Base-by-base conservation (phyloP, 1,140 invertebrate genomes). In the Brachionus asplanchnoidis region DNA sequence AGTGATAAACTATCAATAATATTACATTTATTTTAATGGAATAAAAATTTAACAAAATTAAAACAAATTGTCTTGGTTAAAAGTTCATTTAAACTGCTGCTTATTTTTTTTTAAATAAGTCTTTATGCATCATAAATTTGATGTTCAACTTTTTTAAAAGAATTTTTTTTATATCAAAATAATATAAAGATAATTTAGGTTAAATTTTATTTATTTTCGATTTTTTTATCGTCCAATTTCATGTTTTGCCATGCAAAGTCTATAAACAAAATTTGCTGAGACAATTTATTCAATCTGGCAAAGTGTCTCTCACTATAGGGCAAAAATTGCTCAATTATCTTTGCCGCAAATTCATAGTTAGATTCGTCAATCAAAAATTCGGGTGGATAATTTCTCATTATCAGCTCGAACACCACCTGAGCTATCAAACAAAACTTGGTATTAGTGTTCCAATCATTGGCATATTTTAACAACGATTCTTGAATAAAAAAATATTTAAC, bases 391-490 rank as follows among this genome's bases (percentile, higher is more conserved):
- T 85, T 85, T 65, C 86, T 87, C n/a, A 96, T 88, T 68, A 97
- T 88, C 20, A 93, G 90, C 85, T 94, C 93, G 79, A 97, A 90
- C 4, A 97, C 92, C 42, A 92, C 91, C 91, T 97, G 95, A 65
- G 95, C 95, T 66, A 93, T 91, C 87, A 94, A 93, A 86, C 93
- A 94, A 88, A 94, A 93, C 86, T 93, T 93, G 86, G 94, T 94
- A 88, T 97, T 97, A 3, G 94, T 95, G 88, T 97, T 96, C 96
- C 96, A 98, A 78, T 92, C 91, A 7, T 92, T 89, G 1, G 93
- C 93, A 90, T 93, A 95, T 86, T 93, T 93, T 28, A 97, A 87
- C 70, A 98, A 87, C 2, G 91, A 88, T 86, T 88, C 89, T 91
- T 78, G 12, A 85, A 85, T 85, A 84, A 28, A 44, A 32, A 36